Conservation (phyloP, 2,113 vertebrate genomes). For the Thalassarche chlororhynchos region DNA sequence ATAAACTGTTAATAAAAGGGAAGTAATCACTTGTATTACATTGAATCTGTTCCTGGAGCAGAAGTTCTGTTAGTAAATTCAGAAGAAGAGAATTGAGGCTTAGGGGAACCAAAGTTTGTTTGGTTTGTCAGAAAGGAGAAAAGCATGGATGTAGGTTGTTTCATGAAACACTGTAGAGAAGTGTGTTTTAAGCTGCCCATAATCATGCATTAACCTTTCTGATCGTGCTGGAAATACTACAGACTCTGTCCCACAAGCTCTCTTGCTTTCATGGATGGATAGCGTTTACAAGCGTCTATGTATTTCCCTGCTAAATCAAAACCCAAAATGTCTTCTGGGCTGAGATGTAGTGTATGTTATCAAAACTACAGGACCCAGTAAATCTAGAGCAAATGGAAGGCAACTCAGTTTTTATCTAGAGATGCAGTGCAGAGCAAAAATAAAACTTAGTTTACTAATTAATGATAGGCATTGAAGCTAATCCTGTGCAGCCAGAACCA, state of each 20-base stretch:
- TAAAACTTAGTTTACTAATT: not conserved
- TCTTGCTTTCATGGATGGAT: not conserved
- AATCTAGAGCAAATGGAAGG: not conserved
- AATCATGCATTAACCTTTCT: not conserved
- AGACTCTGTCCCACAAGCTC: not conserved
- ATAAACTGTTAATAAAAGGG: not conserved
- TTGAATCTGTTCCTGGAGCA: not conserved
- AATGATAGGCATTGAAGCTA: not conserved
- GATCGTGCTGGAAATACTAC: not conserved
- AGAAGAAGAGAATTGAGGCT: not conserved
- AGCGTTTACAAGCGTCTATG: not conserved
- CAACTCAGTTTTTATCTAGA: conserved; percentile 10
- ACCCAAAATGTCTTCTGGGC: not conserved
- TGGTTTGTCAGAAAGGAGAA: not conserved
- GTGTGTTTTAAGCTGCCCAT: not conserved
- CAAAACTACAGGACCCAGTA: not conserved
- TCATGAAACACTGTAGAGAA: not conserved
- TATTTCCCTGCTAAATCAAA: conserved; percentile 5
- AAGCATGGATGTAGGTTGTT: not conserved
- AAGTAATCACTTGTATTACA: not conserved
- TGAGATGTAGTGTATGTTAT: not conserved
- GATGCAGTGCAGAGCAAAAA: not conserved
- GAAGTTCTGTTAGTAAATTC: not conserved
- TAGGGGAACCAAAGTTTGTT: not conserved
- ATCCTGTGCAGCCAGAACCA: not conserved